Evolutionary conservation across 2,113 vertebrate genomes (phyloP).

Genomic region (Mustela nigripes): DNA sequence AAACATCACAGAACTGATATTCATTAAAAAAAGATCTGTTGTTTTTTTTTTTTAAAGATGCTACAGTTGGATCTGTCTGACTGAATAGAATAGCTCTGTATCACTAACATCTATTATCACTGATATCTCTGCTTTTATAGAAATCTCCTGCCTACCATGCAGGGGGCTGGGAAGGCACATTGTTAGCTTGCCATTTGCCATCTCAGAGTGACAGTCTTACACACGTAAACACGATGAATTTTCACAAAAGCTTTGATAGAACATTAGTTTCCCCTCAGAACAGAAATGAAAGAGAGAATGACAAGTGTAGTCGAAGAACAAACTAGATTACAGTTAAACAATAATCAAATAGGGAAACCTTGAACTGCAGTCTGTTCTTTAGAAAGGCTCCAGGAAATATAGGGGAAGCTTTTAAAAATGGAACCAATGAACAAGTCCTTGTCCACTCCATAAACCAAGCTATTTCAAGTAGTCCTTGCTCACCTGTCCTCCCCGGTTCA

Average conservation of each 20-base stretch:
- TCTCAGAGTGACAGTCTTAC: neutral
- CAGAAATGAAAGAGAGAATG: constrained; percentile 35
- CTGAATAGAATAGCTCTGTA: neutral
- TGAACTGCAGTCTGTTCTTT: neutral
- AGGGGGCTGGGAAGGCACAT: neutral
- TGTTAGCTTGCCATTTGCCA: neutral
- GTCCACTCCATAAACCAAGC: neutral
- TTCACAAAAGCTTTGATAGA: constrained; percentile 11
- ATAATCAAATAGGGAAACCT: neutral
- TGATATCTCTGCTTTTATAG: neutral
- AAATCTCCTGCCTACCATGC: neutral
- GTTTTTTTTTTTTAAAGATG: neutral
- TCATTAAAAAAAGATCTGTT: neutral
- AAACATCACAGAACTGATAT: neutral
- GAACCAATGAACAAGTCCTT: neutral
- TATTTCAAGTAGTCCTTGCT: neutral
- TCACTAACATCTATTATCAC: neutral
- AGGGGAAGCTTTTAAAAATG: neutral
- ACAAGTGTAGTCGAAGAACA: neutral
- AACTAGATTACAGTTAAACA: constrained; percentile 6
- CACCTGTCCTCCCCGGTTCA: neutral
- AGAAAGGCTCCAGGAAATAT: neutral
- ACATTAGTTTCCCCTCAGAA: constrained; percentile 43
- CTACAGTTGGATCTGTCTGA: neutral
- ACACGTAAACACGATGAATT: neutral